phyloP scores from a whole-genome alignment of 2,797 vertebrate genomes.

The Notoglanidium macrostoma region DNA sequence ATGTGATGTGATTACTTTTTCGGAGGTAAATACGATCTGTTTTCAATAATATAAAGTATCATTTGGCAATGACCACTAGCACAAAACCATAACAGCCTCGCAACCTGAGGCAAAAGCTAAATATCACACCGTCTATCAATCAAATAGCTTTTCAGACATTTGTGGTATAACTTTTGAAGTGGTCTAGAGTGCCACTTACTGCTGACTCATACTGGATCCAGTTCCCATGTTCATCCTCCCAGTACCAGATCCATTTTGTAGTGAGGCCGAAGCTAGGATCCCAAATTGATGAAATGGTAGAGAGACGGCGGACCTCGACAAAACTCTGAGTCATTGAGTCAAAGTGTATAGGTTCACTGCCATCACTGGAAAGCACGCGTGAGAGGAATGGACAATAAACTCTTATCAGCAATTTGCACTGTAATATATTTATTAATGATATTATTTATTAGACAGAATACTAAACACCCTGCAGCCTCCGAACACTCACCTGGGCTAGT shows the following conservation, averaged over 20 bases:
- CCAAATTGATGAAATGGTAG: slow-evolving; percentile 51
- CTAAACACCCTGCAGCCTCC: too few relatives aligned
- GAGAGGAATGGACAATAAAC: background rate
- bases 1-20: background rate
- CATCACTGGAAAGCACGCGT: slow-evolving; percentile 15
- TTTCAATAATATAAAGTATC: background rate
- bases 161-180: background rate
- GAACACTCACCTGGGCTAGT: too few relatives aligned
- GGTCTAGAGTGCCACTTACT: slow-evolving; percentile 54
- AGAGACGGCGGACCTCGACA: slow-evolving; percentile 50
- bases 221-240: slow-evolving; percentile 40
- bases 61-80: background rate
- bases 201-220: slow-evolving; percentile 52
- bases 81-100: background rate
- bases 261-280: slow-evolving; percentile 46
- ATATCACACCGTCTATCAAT: background rate
- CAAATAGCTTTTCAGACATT: background rate
- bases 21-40: background rate
- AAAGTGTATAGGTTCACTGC: slow-evolving; percentile 37
- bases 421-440: background rate
- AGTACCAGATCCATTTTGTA: slow-evolving; percentile 59
- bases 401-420: background rate
- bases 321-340: slow-evolving; percentile 50
- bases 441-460: background rate
- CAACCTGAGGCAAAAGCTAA: background rate